Conservation (phyloP, 2,113 vertebrate genomes). For the Phylloscopus trochiloides region DNA sequence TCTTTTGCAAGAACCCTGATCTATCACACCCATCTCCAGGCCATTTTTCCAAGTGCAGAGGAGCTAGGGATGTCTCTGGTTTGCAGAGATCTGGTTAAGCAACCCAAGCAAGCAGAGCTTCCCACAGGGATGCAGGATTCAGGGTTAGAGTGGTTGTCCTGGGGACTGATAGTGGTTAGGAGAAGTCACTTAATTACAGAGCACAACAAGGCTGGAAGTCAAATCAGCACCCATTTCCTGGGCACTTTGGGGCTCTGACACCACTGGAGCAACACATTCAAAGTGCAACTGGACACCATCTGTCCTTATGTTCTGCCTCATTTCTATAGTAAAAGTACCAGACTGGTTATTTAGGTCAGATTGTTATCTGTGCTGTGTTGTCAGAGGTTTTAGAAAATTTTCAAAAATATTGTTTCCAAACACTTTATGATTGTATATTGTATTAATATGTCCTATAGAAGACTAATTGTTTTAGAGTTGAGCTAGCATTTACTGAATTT, state of each 20-base stretch:
- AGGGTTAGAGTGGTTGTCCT: not conserved
- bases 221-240: not conserved
- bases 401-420: not conserved
- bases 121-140: not conserved
- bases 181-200: not conserved
- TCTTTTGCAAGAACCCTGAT: not conserved
- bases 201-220: not conserved
- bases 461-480: not conserved
- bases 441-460: not conserved
- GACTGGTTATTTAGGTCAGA: not conserved
- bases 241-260: not conserved
- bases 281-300: not conserved
- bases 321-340: not conserved
- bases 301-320: not conserved
- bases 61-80: not conserved
- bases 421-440: not conserved
- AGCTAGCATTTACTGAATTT: not conserved
- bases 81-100: not conserved
- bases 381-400: not conserved
- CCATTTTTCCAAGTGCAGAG: not conserved
- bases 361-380: not conserved
- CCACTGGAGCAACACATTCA: not conserved
- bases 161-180: not conserved
- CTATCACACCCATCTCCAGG: not conserved
- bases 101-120: not conserved